These are phyloP conservation scores for Alfaro cultratus DNA, from an alignment of 2,797 vertebrate species.

Conservation along the genomic window DNA sequence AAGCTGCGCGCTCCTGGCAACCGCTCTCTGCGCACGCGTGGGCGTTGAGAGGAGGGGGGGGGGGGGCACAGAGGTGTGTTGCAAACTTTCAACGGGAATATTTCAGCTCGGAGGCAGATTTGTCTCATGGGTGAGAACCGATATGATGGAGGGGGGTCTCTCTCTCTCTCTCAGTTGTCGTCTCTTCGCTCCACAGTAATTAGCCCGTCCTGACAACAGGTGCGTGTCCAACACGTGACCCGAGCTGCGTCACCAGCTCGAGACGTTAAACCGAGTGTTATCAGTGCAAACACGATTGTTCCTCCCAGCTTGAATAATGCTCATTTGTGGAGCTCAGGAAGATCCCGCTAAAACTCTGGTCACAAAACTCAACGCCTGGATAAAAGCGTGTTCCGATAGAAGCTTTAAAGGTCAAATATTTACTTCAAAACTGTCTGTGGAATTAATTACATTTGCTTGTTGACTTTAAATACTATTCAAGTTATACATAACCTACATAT, in stretches of 20 bases:
- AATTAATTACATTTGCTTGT: not conserved
- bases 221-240: conserved; percentile 44
- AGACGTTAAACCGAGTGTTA: not conserved
- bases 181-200: conserved; percentile 19
- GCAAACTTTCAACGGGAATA: not conserved
- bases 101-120: not conserved
- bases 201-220: conserved; percentile 37
- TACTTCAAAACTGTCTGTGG: not conserved
- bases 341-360: not conserved
- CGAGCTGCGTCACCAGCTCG: not conserved
- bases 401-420: not conserved
- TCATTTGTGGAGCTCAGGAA: not conserved
- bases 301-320: not conserved
- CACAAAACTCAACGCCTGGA: not conserved
- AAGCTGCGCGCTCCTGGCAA: conserved; percentile 65
- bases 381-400: not conserved
- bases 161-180: not conserved
- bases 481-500: not conserved
- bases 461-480: not conserved
- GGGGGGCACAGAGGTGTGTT: not conserved
- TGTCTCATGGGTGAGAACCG: not conserved
- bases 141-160: not conserved
- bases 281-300: not conserved
- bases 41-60: not conserved
- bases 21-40: conserved; percentile 56